Base-by-base conservation (phyloP, 2,113 vertebrate genomes). In the Xenopus borealis region DNA sequence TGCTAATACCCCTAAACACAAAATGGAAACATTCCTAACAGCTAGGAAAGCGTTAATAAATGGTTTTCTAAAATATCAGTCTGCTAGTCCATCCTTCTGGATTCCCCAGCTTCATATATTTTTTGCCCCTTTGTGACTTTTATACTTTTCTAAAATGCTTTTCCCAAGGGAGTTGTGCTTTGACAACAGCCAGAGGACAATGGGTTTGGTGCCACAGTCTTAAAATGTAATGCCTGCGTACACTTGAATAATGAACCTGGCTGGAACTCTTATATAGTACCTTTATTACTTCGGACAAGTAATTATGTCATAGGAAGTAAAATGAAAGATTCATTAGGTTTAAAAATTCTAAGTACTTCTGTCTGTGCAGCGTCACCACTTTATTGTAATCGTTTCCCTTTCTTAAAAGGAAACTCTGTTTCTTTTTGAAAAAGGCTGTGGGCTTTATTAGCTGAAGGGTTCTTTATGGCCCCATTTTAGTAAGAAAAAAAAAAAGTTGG, bases 401-500 rank as follows among this genome's bases (percentile, higher is more conserved):
- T 55, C 53, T 55, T 55, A 55, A 55, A 55, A 55, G 53, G 17
- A 55, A 55, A 55, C 53, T 55, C 14, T 55, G 17, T 55, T 55
- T n/a, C 53, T n/a, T 55, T 55, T 55, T 55, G 8, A 55, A n/a
- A 9, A n/a, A 55, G 0, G 53, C 16, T 55, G 7, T n/a, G 9
- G 17, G 53, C 53, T 55, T n/a, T 55, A 55, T 55, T 55, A 55
- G 18, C 14, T 55, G 17, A 55, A n/a, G 16, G 53, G 16, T 55
- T 55, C 53, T 55, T 55, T 55, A 55, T 16, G 17, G 16, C 53
- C 17, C 53, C 14, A 55, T 55, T 55, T n/a, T 18, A 55, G 53
- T 55, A n/a, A n/a, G 1, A 16, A n/a, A 55, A n/a, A 55, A 55
- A n/a, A 55, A 16, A n/a, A 18, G 53, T n/a, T 55, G 53, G 17